Percentiles rank a stretch among this genome's conserved stretches.
Conservation (phyloP, 2,113 vertebrate genomes). For the Mirounga angustirostris region DNA sequence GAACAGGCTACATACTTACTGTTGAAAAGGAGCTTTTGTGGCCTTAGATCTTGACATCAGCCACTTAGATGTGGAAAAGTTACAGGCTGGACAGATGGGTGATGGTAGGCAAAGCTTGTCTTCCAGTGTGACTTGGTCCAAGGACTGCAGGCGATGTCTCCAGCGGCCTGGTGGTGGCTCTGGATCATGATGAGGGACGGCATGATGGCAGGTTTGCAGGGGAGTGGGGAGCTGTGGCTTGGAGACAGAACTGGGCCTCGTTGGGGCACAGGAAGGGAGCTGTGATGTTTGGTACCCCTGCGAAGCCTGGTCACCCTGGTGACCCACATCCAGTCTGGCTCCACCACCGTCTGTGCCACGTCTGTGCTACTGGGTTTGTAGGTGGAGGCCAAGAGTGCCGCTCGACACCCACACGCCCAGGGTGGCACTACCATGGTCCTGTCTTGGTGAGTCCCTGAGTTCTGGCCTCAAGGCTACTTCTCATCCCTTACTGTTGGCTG, state of each 20-base stretch:
- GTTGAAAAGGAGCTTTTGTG: background rate
- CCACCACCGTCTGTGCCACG: background rate
- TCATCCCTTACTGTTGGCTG: background rate
- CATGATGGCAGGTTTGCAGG: background rate
- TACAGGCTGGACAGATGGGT: background rate
- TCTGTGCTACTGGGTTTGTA: background rate
- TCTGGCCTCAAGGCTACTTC: background rate
- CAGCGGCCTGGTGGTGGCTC: background rate
- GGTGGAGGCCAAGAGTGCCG: background rate
- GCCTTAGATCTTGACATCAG: background rate
- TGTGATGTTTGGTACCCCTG: background rate
- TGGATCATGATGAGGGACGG: background rate
- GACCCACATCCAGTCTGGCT: background rate
- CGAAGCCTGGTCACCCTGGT: background rate
- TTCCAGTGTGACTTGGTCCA: background rate
- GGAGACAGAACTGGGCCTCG: background rate
- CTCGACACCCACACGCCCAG: background rate
- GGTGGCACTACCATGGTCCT: background rate
- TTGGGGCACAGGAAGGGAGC: background rate
- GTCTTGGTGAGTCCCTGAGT: background rate
- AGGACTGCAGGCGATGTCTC: background rate
- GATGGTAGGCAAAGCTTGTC: background rate
- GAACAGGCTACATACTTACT: background rate
- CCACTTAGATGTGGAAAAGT: background rate
- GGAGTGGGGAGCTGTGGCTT: rapidly evolving